Base-by-base conservation (phyloP, 2,797 vertebrate species). In the Eleutherodactylus coqui region DNA sequence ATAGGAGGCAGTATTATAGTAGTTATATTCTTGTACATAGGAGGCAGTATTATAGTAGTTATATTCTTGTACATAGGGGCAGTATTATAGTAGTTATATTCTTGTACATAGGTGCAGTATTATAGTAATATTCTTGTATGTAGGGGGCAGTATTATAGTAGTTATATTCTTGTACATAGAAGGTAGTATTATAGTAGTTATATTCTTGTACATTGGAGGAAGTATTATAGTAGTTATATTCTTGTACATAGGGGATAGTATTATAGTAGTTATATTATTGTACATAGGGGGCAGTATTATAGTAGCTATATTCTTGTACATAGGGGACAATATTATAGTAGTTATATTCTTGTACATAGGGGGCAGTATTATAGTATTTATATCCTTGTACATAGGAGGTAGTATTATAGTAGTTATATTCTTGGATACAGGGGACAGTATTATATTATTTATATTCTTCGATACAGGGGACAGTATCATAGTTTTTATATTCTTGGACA, bases 31-130 rank as follows among this genome's bases (percentile, higher is more conserved):
- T 53, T 53, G 51, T 53, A 53, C 19, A 53, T 53, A 53, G 51
- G 51, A 13, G n/a, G 58, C 27, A 62, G 58, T 62, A 62, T 62
- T 62, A 62, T 62, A 62, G 27, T 62, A 62, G 58, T 62, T 62
- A 62, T 62, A 62, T 62, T 62, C 58, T 29, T 62, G 58, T 62
- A 62, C 4, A 29, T 62, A 62, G 58, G 58, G 9, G n/a, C 27
- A 62, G 58, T 62, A 62, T 62, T 62, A 62, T 62, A 62, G 58
- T 62, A 62, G 58, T 62, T 62, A 62, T 62, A 62, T 62, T 62
- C 58, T 29, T 62, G 58, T 62, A 62, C 11, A 62, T 62, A 29
- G 58, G 11, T 4, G 58, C 27, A 29, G 58, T 62, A 29, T 62
- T 62, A 62, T 62, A 62, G 58, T 62, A 62, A 62, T 62, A 62